Evolutionary conservation across 2,797 vertebrate genomes (phyloP), one percentile per base, ranked within the genome.

Genomic region (Rhinoraja longicauda): DNA sequence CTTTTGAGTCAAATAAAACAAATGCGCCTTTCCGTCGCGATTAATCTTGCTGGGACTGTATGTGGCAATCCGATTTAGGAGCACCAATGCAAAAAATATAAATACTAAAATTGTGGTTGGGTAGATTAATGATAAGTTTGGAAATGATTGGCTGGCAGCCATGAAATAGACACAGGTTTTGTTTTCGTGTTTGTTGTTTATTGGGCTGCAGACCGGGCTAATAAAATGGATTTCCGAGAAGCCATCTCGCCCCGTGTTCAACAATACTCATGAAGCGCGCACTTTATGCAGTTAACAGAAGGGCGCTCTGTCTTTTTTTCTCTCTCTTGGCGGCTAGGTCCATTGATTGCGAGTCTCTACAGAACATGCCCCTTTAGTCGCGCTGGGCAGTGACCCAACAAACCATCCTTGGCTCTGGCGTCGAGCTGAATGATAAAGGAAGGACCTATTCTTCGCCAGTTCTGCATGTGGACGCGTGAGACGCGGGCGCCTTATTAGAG

Each of bases 211-310:
- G 67, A 45, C 67, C 45, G 53, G 10, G 67, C 39, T 53, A 73
- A 92, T 92, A 15, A 90, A 90, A 29, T 26, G 10, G 26, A 75
- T 72, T 92, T 57, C 70, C 90, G 90, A 70, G 45, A 92, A 75
- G 70, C 64, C 24, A 45, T 45, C 70, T 29, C 70, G 70, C 21
- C 21, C 32, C 21, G 36, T 53, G 70, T 75, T 73, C 39, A 72
- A 73, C 90, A 53, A 53, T 53, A 36, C 39, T 26, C 32, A 73
- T 72, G 64, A 90, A 90, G 36, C 88, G 64, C 26, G 90, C 67
- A 67, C 64, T 72, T 73, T 92, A 70, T 92, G 67, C 32, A 57
- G 21, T 64, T 32, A n/a, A 67, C 84, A 88, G 32, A 64, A 67
- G 90, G 90, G 45, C 13, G 21, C 39, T 92, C 36, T 92, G 90